Evolutionary conservation across 35 echinoderm and acorn worm species (phyloP), one percentile per base, ranked within the genome.

Genomic region (Apostichopus japonicus): DNA sequence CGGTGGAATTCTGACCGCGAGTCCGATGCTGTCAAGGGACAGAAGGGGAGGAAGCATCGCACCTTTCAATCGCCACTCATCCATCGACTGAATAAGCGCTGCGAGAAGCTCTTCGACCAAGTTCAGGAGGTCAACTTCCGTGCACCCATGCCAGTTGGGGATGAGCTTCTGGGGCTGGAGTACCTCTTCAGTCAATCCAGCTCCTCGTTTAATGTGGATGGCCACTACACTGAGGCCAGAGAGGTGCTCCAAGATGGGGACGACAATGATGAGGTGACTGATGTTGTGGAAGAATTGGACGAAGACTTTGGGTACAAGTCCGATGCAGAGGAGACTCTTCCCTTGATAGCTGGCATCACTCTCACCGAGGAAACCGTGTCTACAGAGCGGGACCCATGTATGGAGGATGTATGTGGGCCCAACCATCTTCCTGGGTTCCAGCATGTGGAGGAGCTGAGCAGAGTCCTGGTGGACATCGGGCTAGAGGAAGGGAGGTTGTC

Each of bases 131-230:
- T 75, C 14, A 95, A 95, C 83, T 95, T 92, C 56, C 72, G 53
- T 54, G 4, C 78, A 78, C 82, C 94, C 17, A 61, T 86, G 16
- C 72, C 79, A 55, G 56, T 62, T 19, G 82, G 54, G 4, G 55
- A 87, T 61, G 90, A 95, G 55, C 8, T 95, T 52, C 27, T 95
- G 87, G 94, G 94, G 0, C 72, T 95, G 54, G 94, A 92, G 24
- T 95, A 57, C 54, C 83, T 92, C 19, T n/a, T n/a, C 56, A 86
- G 61, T 24, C 94, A 95, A 56, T 87, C 90, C 80, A 8, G 81
- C 56, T 19, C 23, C 56, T 19, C 59, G 15, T 86, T 71, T 14
- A 65, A 86, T 78, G 54, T 17, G 10, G 5, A 77, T 2, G 1
- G 59, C 6, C 53, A 79, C 54, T 90, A 92, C 54, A 93, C 15